Percentiles rank a stretch among this genome's conserved stretches.
phyloP scores from a whole-genome alignment of 2,797 vertebrate genomes.

The Prunella strophiata region DNA sequence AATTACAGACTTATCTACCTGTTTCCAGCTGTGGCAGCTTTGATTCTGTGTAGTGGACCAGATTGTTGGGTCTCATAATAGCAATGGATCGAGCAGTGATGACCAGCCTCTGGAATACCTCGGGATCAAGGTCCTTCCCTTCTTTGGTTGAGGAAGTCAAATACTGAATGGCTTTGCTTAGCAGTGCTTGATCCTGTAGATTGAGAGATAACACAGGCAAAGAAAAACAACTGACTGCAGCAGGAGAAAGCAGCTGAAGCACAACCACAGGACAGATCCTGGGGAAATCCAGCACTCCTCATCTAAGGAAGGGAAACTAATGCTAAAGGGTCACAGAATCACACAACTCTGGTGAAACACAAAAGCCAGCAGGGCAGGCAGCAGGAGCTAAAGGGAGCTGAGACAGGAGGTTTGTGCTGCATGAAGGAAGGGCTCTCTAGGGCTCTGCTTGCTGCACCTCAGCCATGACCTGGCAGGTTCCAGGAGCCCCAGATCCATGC shows the following conservation, averaged over 20 bases:
- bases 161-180: conserved; percentile 97
- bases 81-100: conserved; percentile 98
- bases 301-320: background rate
- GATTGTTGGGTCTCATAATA: conserved; percentile 96
- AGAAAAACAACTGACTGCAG: background rate
- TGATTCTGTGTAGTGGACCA: conserved; percentile 96
- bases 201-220: background rate
- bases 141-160: conserved; percentile 89
- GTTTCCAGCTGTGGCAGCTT: conserved; percentile 84
- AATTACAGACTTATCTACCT: conserved; percentile 77
- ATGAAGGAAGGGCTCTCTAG: background rate
- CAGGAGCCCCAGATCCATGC: background rate
- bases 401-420: background rate
- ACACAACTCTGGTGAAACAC: background rate
- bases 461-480: background rate
- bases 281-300: background rate
- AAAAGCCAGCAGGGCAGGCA: background rate
- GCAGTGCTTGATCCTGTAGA: conserved; percentile 92
- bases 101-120: conserved; percentile 96
- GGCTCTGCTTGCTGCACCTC: background rate
- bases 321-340: background rate
- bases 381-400: background rate
- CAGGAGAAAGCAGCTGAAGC: background rate
- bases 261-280: background rate
- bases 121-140: conserved; percentile 92